phyloP scores from a whole-genome alignment of 2,797 vertebrate genomes.

The Botia kubotai region DNA sequence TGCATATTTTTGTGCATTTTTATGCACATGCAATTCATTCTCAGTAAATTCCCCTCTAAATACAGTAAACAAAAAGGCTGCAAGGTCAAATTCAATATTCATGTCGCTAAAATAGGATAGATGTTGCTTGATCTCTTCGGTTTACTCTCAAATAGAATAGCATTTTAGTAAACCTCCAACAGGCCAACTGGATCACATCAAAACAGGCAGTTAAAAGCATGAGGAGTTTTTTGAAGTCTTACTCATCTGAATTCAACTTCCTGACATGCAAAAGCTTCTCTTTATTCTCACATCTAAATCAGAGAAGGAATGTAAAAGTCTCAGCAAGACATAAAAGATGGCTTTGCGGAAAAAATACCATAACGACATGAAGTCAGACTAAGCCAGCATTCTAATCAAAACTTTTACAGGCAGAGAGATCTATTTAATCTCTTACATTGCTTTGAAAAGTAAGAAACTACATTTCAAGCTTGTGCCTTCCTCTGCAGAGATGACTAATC shows the following conservation, averaged over 20 bases:
- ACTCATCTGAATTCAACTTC: slow-evolving; percentile 24
- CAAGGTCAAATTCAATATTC: slow-evolving; percentile 15
- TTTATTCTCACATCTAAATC: slow-evolving; percentile 22
- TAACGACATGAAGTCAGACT: slow-evolving; percentile 25
- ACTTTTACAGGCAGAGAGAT: not conserved
- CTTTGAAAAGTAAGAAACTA: slow-evolving; percentile 22
- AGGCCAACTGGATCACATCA: slow-evolving; percentile 7
- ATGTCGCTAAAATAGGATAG: slow-evolving; percentile 5
- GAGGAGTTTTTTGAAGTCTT: slow-evolving; percentile 24
- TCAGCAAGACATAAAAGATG: slow-evolving; percentile 43
- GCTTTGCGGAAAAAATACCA: slow-evolving; percentile 33
- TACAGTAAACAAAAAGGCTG: slow-evolving; percentile 9
- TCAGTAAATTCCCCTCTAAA: not conserved
- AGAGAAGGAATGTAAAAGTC: not conserved
- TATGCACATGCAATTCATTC: not conserved
- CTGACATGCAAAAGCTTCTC: slow-evolving; percentile 8
- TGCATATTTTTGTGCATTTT: not conserved
- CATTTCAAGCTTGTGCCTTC: slow-evolving; percentile 1
- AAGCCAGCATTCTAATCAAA: slow-evolving; percentile 27
- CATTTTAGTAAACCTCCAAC: slow-evolving; percentile 23
- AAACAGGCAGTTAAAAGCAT: slow-evolving; percentile 24
- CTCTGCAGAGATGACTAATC: slow-evolving; percentile 1
- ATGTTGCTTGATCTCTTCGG: not conserved
- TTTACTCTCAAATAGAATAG: slow-evolving; percentile 21
- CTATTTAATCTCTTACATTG: not conserved